A percentile compares a stretch with the other conserved stretches of the same genome.
Evolutionary conservation across 2,797 vertebrate genomes (phyloP).

Genomic region (Pogonophryne albipinna): DNA sequence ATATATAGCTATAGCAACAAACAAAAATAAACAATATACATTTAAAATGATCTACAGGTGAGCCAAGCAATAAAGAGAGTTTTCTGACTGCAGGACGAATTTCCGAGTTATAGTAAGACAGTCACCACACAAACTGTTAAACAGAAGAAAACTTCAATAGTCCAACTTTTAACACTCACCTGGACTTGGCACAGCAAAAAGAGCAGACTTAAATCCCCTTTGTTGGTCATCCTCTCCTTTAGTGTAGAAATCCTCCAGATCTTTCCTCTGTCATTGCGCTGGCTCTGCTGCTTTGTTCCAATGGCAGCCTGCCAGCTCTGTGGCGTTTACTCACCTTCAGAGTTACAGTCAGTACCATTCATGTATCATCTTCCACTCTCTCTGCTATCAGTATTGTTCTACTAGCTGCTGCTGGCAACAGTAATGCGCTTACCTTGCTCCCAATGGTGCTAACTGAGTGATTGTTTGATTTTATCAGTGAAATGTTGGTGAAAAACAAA

Average conservation of each 20-base stretch:
- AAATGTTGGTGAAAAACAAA: constrained; percentile 33
- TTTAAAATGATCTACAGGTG: not conserved
- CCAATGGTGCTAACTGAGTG: not conserved
- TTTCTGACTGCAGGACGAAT: not conserved
- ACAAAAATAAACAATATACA: not conserved
- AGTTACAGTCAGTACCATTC: not conserved
- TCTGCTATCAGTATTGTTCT: not conserved
- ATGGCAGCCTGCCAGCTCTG: not conserved
- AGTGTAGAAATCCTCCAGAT: not conserved
- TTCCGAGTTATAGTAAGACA: not conserved
- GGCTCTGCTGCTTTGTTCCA: constrained; percentile 12
- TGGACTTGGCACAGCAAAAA: constrained; percentile 43
- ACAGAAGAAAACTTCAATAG: not conserved
- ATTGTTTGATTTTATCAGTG: constrained; percentile 31
- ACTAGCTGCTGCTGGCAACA: not conserved
- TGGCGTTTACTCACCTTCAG: constrained; percentile 3
- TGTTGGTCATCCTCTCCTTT: constrained; percentile 5
- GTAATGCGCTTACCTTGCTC: not conserved
- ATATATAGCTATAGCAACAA: not conserved
- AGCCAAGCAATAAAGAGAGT: not conserved
- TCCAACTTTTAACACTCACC: constrained; percentile 43
- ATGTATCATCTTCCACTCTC: not conserved
- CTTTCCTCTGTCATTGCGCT: not conserved
- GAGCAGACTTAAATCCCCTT: not conserved
- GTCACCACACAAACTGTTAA: not conserved